These are phyloP conservation scores for Zaprionus bogoriensis DNA, from an alignment of 2,888 invertebrate genomes.

Conservation along the genomic window DNA sequence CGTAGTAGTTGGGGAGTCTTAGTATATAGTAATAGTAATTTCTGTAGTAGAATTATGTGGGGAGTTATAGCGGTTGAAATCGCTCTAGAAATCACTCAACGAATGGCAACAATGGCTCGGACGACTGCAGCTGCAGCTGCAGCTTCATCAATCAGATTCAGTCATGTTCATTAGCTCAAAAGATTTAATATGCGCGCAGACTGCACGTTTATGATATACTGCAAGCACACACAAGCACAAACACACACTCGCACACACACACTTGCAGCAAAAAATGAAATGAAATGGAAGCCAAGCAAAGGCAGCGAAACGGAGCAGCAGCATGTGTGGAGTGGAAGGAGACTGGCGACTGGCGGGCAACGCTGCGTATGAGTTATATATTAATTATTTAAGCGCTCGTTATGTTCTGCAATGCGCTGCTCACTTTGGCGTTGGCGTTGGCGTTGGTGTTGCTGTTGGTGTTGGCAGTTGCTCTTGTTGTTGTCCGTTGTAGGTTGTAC, in stretches of 20 bases:
- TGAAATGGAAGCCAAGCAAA: too few relatives aligned
- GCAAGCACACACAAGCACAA: neutral
- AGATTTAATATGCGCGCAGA: constrained; percentile 68
- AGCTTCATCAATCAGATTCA: constrained; percentile 67
- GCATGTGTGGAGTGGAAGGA: neutral
- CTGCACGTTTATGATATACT: constrained; percentile 65
- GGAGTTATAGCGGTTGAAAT: constrained; percentile 14
- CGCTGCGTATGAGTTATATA: constrained; percentile 76
- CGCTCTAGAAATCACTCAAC: constrained; percentile 13
- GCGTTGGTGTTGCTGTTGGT: constrained; percentile 1
- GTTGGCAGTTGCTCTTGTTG: neutral
- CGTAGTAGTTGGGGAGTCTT: constrained; percentile 22
- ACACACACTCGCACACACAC: neutral
- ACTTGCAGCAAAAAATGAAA: neutral
- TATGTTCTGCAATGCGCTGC: constrained; percentile 56
- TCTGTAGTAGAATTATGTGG: too few relatives aligned
- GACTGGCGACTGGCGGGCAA: constrained; percentile 17
- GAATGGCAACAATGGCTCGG: constrained; percentile 2
- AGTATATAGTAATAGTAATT: too few relatives aligned
- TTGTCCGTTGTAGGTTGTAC: constrained; percentile 10
- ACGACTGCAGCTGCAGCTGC: neutral
- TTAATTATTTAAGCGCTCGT: constrained; percentile 77
- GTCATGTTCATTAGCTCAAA: constrained; percentile 56
- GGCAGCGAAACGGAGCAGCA: neutral
- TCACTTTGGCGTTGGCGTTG: constrained; percentile 42